Evolutionary conservation across 2,113 vertebrate species (phyloP), one percentile per base, ranked within the genome.

Genomic region (Ceuthmochares aereus): DNA sequence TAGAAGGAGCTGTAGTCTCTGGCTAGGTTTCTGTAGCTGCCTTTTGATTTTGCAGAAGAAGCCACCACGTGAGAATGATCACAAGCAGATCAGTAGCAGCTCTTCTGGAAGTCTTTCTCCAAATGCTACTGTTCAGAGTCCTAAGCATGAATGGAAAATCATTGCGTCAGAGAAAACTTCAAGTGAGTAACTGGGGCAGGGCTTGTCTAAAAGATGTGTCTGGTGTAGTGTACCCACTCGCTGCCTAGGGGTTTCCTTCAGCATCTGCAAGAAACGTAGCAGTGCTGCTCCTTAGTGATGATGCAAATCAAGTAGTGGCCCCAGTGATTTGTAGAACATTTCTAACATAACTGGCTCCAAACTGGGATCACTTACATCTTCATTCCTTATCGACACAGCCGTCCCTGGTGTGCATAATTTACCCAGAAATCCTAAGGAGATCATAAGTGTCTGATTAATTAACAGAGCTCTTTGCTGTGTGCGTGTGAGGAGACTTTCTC

Each of bases 11-110:
- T 79, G 19, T 84, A 84, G 94, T 97, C 84, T 88, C 69, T 95
- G 96, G 96, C 91, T 97, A 98, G 98, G 98, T 98, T 98, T 98
- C 98, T 99, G 99, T 98, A 99, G 99, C 98, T 99, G 94, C 99
- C 94, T 98, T 99, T 99, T 99, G 98, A 97, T 99, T 99, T 99
- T 99, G 97, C 99, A 99, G 99, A 99, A 99, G 98, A 99, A 98
- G 97, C 98, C 99, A 62, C 98, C 98, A 68, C 99, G 99, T 95
- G 99, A 99, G 98, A 99, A 98, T 97, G 97, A 98, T 98, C 98
- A 98, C 98, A 99, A 99, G 98, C 99, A 99, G 98, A 97, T 98
- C 97, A 99, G 98, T 98, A 98, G 98, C 99, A 98, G 99, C 98
- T 99, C 99, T 81, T 98, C 98, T 77, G 99, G 99, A 98, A 99